Evolutionary conservation across 2,113 vertebrate genomes (phyloP).

Genomic region (Chionodraco myersi): DNA sequence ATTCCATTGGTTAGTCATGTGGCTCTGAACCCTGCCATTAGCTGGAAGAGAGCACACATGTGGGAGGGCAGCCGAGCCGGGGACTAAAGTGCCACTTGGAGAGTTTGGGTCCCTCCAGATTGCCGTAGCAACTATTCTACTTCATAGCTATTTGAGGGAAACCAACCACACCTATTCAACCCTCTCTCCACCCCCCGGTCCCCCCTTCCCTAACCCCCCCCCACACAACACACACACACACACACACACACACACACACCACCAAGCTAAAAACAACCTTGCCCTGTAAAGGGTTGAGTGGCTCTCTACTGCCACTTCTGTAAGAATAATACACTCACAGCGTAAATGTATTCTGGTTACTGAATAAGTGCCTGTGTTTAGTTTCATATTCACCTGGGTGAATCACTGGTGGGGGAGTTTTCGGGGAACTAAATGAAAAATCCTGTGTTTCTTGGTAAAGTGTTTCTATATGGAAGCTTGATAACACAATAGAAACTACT

Average conservation of each 20-base stretch:
- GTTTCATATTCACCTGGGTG: conserved; percentile 72
- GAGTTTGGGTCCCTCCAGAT: conserved; percentile 68
- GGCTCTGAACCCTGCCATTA: conserved; percentile 59
- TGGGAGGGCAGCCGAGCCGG: conserved; percentile 66
- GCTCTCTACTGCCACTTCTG: conserved; percentile 76
- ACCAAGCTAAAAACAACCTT: conserved; percentile 60
- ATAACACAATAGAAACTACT: conserved; percentile 6
- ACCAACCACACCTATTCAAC: conserved; percentile 54
- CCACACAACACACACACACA: too few species aligned
- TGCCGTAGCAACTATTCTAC: conserved; percentile 74
- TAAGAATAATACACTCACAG: conserved; percentile 82
- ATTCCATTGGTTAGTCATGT: conserved; percentile 70
- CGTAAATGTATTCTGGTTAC: conserved; percentile 75
- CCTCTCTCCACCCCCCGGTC: conserved; percentile 49
- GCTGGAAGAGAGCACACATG: conserved; percentile 44
- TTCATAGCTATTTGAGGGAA: conserved; percentile 72
- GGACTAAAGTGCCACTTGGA: conserved; percentile 68
- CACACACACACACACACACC: conserved; percentile 50
- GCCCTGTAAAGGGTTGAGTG: conserved; percentile 79
- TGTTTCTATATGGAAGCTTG: conserved; percentile 11
- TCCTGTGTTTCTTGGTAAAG: conserved; percentile 27
- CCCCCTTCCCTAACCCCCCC: conserved; percentile 26
- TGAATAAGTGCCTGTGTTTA: conserved; percentile 77
- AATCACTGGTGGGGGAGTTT: conserved; percentile 67
- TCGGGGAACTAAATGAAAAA: conserved; percentile 45